Conservation (phyloP, 2,797 vertebrate species). For the Sylvilagus floridanus region DNA sequence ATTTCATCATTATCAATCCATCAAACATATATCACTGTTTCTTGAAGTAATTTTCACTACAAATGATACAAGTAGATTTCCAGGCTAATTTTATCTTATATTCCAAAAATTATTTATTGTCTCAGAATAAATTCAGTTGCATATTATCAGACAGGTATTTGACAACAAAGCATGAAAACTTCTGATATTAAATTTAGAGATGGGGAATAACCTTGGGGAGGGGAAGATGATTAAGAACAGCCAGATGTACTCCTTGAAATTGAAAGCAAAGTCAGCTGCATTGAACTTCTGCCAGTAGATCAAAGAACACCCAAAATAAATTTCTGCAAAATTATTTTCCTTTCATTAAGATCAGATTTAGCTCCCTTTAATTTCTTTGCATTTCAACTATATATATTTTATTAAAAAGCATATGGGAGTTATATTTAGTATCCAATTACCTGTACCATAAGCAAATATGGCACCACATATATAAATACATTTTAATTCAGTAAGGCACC, state of each 20-base stretch:
- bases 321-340: background rate
- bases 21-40: background rate
- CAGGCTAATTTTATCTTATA: background rate
- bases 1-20: background rate
- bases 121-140: background rate
- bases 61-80: background rate
- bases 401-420: background rate
- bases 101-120: background rate
- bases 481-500: background rate
- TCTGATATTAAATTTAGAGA: background rate
- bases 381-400: background rate
- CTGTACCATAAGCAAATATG: background rate
- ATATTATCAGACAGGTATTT: background rate
- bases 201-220: background rate
- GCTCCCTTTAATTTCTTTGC: conserved; percentile 6
- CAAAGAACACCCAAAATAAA: background rate
- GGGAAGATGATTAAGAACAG: background rate
- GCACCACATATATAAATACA: background rate
- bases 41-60: background rate
- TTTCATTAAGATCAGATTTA: background rate
- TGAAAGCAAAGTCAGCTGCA: background rate
- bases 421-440: background rate
- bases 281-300: background rate
- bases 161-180: background rate
- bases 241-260: background rate